A percentile compares a stretch with the other conserved stretches of the same genome.
Evolutionary conservation across 2,113 vertebrate genomes (phyloP).

Genomic region (Marmota monax): DNA sequence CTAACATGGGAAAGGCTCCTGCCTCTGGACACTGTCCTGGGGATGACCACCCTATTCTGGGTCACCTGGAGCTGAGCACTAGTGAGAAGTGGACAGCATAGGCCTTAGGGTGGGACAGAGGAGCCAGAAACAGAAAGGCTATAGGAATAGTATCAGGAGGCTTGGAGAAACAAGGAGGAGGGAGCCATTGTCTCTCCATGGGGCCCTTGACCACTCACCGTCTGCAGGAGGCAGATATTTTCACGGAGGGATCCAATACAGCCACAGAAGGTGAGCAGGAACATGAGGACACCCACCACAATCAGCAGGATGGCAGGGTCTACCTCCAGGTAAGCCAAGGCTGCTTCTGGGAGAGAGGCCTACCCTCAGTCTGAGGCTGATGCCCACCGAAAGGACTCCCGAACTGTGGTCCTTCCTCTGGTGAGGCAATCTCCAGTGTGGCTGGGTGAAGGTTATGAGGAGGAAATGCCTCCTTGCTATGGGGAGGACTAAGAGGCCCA

Average conservation of each 20-base stretch:
- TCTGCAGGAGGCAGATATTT: constrained; percentile 95
- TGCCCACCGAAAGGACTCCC: not conserved
- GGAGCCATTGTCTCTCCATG: not conserved
- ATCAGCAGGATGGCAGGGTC: constrained; percentile 94
- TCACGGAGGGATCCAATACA: constrained; percentile 95
- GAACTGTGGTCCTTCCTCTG: not conserved
- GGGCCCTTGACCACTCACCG: constrained; percentile 84
- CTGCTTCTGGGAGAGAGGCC: constrained; percentile 88
- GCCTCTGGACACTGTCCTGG: not conserved
- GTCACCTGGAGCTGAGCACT: not conserved
- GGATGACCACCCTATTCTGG: not conserved
- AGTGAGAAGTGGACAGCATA: not conserved
- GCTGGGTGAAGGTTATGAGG: not conserved
- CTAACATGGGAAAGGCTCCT: not conserved
- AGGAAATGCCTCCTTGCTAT: not conserved
- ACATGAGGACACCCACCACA: constrained; percentile 93
- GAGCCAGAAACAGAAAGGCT: not conserved
- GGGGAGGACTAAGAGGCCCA: constrained; percentile 1
- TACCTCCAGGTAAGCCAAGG: constrained; percentile 91
- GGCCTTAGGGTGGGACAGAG: not conserved
- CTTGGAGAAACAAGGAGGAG: not conserved
- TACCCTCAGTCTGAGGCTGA: not conserved
- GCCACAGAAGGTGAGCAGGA: constrained; percentile 97
- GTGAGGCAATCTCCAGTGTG: not conserved
- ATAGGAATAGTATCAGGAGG: not conserved